These are phyloP conservation scores for Drosophila kohkoa DNA, from an alignment of 1,140 invertebrate species.

Conservation along the genomic window DNA sequence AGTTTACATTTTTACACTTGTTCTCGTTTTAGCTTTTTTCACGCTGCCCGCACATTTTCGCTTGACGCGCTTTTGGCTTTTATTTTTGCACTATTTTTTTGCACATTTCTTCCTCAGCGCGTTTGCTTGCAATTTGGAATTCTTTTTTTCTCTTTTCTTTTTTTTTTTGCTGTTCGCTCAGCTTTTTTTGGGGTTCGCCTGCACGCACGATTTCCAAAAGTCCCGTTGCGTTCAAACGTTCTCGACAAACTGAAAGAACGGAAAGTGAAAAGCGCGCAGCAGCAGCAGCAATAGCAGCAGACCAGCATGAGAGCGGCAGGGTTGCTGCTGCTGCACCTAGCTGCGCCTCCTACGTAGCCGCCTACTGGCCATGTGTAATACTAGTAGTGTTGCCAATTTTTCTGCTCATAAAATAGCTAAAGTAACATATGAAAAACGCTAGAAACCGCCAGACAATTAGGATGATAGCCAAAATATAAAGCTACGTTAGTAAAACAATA, in stretches of 20 bases:
- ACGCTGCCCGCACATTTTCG: constrained; percentile 64
- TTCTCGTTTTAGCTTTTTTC: constrained; percentile 61
- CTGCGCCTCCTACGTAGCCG: constrained; percentile 32
- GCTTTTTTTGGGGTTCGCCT: constrained; percentile 15
- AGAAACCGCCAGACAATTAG: no score
- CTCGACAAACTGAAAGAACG: constrained; percentile 78
- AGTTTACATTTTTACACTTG: constrained; percentile 60
- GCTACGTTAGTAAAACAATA: no score
- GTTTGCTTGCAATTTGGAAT: constrained; percentile 43
- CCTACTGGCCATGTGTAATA: constrained; percentile 31
- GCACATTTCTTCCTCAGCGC: constrained; percentile 42
- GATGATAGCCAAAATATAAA: no score
- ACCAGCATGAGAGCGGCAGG: constrained; percentile 38
- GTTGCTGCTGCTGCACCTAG: constrained; percentile 46
- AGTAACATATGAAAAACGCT: no score
- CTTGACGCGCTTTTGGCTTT: constrained; percentile 40
- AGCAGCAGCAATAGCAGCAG: constrained; percentile 54
- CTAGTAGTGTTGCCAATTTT: no score
- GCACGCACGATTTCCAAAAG: constrained; percentile 65
- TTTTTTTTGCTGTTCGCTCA: constrained; percentile 27
- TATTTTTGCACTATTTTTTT: constrained; percentile 62
- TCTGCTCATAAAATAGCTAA: no score
- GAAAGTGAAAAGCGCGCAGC: constrained; percentile 70
- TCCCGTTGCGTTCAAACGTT: constrained; percentile 73
- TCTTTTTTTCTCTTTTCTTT: constrained; percentile 44